Evolutionary conservation across 1,140 invertebrate species (phyloP), one percentile per base, ranked within the genome.

Genomic region (Hypothenemus hampei): DNA sequence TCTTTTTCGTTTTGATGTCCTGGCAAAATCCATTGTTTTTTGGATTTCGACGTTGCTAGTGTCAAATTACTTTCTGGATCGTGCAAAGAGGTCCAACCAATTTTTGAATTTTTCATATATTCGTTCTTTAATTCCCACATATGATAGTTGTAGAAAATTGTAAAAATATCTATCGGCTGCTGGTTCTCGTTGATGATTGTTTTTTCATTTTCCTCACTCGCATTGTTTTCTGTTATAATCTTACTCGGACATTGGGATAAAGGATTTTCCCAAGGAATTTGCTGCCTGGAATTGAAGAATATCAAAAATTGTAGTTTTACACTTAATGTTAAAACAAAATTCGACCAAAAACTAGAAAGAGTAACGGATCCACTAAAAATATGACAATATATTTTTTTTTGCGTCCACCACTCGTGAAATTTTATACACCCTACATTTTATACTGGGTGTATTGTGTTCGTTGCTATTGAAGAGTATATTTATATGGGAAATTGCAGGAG

Each of bases 61-160:
- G 6, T 43, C 8, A 5, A 20, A 19, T 1, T 19, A 10, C 10
- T 1, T 22, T 43, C 10, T 20, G 11, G 8, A 23, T 15, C 11
- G 40, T 23, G 16, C 23, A 35, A 47, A 8, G 53, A 24, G 16
- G 21, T 35, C 44, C 53, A 56, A 0, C 53, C 53, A 13, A 24
- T 41, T 21, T 41, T 48, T 3, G 45, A 40, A 15, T 39, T 40
- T 16, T 13, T 15, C 35, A 36, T 48, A 13, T 31, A 41, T 36
- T 56, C 53, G 33, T 48, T 48, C 24, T 49, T 41, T 23, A 47
- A 13, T n/a, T 41, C 21, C 53, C 53, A 56, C n/a, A 48, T 16
- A 15, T 51, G 23, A 31, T 51, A 44, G 10, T 57, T 33, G 31
- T 51, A 57, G 31, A 44, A 57, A n/a, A 40, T 26, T 40, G 23